Conservation (phyloP, 2,888 invertebrate genomes). For the Dryococelus australis region DNA sequence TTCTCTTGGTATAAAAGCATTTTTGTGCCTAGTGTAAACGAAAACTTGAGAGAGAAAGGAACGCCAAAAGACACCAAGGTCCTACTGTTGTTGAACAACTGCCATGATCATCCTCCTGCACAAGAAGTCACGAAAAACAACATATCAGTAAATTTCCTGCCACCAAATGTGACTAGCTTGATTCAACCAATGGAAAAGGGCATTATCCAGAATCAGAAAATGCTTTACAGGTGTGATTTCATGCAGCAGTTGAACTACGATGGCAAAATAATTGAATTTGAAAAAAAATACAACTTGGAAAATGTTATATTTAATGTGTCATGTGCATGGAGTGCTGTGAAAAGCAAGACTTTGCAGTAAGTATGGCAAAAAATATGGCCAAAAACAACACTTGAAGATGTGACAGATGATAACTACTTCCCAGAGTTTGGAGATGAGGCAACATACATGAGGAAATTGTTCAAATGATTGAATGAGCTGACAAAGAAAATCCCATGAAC, state of each 20-base stretch:
- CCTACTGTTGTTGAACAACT: background rate
- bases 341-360: background rate
- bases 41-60: too few relatives aligned
- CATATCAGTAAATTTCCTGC: background rate
- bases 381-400: background rate
- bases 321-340: background rate
- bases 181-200: background rate
- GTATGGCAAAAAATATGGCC: background rate
- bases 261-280: conserved; percentile 1
- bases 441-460: background rate
- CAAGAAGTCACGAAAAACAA: background rate
- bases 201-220: background rate
- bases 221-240: background rate
- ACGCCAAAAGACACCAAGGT: background rate
- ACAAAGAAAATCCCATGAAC: background rate
- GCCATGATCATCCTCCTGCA: too few relatives aligned
- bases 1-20: too few relatives aligned
- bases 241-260: background rate
- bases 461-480: background rate
- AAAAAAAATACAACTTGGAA: background rate
- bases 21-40: too few relatives aligned
- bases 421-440: background rate
- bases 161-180: background rate
- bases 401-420: background rate
- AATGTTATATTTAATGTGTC: background rate